Conservation (phyloP, 2,888 invertebrate species). For the Lydus trimaculatus region DNA sequence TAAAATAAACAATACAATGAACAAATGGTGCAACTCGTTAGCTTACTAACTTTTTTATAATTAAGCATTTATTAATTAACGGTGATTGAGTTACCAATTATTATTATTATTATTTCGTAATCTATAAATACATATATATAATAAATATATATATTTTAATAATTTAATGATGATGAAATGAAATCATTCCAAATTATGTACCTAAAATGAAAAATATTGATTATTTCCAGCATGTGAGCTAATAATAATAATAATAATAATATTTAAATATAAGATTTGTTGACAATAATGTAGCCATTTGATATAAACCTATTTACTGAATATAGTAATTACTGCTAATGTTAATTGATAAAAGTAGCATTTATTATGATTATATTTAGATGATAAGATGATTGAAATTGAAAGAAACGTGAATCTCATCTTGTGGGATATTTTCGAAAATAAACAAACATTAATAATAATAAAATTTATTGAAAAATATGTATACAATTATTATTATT, state of each 20-base stretch:
- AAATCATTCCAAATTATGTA: conserved; percentile 62
- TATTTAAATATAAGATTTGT: conserved; percentile 60
- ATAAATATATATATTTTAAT: no score
- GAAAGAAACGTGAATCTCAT: conserved; percentile 45
- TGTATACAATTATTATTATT: conserved; percentile 47
- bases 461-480: conserved; percentile 46
- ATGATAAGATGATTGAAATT: neutral
- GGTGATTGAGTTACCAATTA: conserved; percentile 55
- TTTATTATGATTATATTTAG: conserved; percentile 52
- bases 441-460: conserved; percentile 30
- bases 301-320: conserved; percentile 59
- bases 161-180: neutral
- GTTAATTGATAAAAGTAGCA: conserved; percentile 58
- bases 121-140: no score
- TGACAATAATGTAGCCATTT: conserved; percentile 63
- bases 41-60: conserved; percentile 55
- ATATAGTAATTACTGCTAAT: conserved; percentile 56
- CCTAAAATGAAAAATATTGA: conserved; percentile 58
- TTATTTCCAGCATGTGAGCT: conserved; percentile 58
- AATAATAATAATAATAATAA: conserved; percentile 31
- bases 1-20: conserved; percentile 59
- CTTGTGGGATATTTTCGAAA: conserved; percentile 54
- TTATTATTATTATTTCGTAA: conserved; percentile 7
- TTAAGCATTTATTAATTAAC: conserved; percentile 58
- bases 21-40: conserved; percentile 61